A percentile compares a stretch with the other conserved stretches of the same genome.
phyloP scores from a whole-genome alignment of 2,113 vertebrate species.

The Scortum barcoo region DNA sequence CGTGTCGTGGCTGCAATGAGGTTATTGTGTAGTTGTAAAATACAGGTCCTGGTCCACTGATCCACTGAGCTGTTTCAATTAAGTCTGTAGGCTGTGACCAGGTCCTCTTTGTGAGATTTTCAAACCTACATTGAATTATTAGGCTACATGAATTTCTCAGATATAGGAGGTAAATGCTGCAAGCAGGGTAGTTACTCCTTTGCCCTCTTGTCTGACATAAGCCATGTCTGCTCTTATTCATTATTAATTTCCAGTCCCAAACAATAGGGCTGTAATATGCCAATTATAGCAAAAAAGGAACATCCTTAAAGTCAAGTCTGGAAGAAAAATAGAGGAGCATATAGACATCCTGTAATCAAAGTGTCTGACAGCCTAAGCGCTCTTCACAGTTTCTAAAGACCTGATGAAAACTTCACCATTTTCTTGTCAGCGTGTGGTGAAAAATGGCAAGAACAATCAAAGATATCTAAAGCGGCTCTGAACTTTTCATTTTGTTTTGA shows the following conservation, averaged over 20 bases:
- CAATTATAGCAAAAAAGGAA: not conserved
- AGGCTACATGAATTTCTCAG: not conserved
- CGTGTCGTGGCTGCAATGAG: conserved; percentile 32
- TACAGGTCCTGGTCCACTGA: conserved; percentile 54
- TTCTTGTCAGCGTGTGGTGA: not conserved
- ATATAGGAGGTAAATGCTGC: not conserved
- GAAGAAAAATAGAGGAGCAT: not conserved
- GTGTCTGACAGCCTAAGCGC: not conserved
- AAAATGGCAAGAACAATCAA: too few species aligned
- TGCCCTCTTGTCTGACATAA: not conserved
- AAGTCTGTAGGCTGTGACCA: conserved; percentile 23
- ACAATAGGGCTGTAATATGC: not conserved
- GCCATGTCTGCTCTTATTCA: not conserved
- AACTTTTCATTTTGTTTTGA: too few species aligned
- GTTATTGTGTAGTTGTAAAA: conserved; percentile 60
- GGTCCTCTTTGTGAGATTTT: conserved; percentile 15
- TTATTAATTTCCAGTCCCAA: not conserved
- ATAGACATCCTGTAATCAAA: not conserved
- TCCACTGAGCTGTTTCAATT: conserved; percentile 46
- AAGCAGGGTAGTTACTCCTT: not conserved
- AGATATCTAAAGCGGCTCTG: too few species aligned
- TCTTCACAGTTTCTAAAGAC: not conserved
- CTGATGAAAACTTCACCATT: not conserved
- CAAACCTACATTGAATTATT: not conserved
- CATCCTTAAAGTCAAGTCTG: not conserved